phyloP scores from a whole-genome alignment of 1,140 invertebrate species.

The Drosophila mauritiana region DNA sequence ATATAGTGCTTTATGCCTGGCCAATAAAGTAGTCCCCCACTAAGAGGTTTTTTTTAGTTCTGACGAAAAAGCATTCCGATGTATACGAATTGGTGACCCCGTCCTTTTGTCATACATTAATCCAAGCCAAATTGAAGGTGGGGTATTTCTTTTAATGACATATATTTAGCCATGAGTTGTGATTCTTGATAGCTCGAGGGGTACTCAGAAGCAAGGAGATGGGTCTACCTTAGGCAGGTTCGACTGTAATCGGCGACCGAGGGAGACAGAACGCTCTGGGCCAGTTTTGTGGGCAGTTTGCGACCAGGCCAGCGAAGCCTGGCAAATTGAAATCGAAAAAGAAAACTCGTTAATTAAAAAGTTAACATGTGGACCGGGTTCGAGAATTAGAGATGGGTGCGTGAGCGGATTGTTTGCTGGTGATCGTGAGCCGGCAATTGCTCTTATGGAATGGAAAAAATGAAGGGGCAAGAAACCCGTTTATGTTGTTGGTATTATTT shows the following conservation, averaged over 20 bases:
- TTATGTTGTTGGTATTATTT: slow-evolving; percentile 35
- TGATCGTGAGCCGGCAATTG: slow-evolving; percentile 53
- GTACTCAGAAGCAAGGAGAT: too few species aligned
- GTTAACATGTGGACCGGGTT: slow-evolving; percentile 67
- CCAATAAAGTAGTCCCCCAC: background rate
- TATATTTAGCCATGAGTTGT: too few species aligned
- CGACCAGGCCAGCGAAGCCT: slow-evolving; percentile 32
- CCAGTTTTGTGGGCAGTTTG: slow-evolving; percentile 73
- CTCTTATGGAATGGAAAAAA: slow-evolving; percentile 48
- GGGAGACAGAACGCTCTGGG: slow-evolving; percentile 34
- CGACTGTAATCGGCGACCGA: slow-evolving; percentile 7
- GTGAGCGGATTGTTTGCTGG: slow-evolving; percentile 18
- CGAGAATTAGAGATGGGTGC: slow-evolving; percentile 32
- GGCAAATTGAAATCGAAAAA: slow-evolving; percentile 84
- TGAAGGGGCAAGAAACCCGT: slow-evolving; percentile 35
- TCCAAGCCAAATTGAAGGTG: too few species aligned
- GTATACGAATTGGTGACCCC: too few species aligned
- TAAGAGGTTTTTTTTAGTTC: background rate
- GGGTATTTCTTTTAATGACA: too few species aligned
- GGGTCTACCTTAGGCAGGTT: background rate
- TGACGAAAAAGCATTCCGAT: background rate
- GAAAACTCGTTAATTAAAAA: slow-evolving; percentile 85
- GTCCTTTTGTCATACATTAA: too few species aligned
- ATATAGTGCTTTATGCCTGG: slow-evolving; percentile 6
- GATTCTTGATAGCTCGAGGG: too few species aligned